Percentiles rank a stretch among this genome's conserved stretches.
phyloP scores from a whole-genome alignment of 2,888 invertebrate genomes.

The Lysandra coridon region DNA sequence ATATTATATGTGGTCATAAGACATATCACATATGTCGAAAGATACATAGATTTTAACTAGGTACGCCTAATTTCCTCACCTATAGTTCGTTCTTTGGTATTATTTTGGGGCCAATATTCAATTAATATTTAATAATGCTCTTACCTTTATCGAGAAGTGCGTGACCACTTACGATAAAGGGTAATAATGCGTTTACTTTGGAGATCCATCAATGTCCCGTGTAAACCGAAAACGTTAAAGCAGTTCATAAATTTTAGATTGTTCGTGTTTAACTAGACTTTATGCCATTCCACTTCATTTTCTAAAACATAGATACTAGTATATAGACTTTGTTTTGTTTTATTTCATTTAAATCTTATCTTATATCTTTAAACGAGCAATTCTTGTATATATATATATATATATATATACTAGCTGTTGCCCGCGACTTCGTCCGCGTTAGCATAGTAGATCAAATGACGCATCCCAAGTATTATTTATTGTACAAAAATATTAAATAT shows the following conservation, averaged over 20 bases:
- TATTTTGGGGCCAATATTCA: not conserved
- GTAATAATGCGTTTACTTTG: constrained; percentile 1
- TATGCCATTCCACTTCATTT: not conserved
- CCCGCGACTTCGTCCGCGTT: too few species aligned
- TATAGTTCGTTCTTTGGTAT: not conserved
- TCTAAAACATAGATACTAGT: not conserved
- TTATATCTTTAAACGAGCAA: too few species aligned
- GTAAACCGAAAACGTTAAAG: not conserved
- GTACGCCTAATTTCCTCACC: not conserved
- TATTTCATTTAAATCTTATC: too few species aligned
- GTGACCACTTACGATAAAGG: not conserved
- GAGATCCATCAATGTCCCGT: not conserved
- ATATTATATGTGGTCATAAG: not conserved
- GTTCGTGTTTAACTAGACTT: not conserved
- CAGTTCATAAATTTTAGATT: not conserved
- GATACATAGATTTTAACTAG: not conserved
- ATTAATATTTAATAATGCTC: not conserved
- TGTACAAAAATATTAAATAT: too few species aligned
- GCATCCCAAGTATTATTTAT: too few species aligned
- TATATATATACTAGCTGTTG: too few species aligned
- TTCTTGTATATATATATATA: too few species aligned
- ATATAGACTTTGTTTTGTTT: not conserved
- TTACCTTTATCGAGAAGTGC: not conserved
- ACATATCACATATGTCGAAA: not conserved
- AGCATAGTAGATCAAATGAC: too few species aligned